Evolutionary conservation across 2,888 invertebrate species (phyloP), one percentile per base, ranked within the genome.

Genomic region (Nezara viridula): DNA sequence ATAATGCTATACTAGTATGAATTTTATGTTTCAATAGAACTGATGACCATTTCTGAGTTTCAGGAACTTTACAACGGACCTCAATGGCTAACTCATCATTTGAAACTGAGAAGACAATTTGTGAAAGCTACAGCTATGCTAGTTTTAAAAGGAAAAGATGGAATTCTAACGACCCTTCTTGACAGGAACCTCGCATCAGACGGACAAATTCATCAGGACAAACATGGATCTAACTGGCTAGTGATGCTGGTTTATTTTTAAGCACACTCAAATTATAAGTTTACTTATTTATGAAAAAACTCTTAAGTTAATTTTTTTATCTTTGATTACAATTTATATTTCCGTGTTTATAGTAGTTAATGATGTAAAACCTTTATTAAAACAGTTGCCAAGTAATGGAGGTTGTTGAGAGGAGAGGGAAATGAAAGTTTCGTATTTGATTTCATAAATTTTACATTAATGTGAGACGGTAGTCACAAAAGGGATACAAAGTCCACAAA

Each of bases 101-200:
- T 47, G 66, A 90, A 40, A 85, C 73, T 24, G 90, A 89, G 90
- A 90, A 89, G 81, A 90, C 90, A 52, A 90, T 90, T 73, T 87
- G 90, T 21, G 90, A 89, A 24, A 90, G 88, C 60, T 89, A 89
- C 87, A 73, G 12, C 77, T 89, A 90, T 40, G 85, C 90, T 81
- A 90, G 89, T 85, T 89, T 89, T 86, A 77, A 89, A 52, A 87
- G 90, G 85, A 90, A 90, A 66, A 88, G 90, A 52, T 90, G 90
- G 90, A 77, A 88, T 47, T 32, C 49, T 24, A 52, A 55, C 4
- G 89, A 90, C 14, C 89, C 89, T 49, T 90, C 91, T 90, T 92
- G 91, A 91, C 91, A 90, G 55, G 90, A 91, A 32, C 40, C 90
- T 24, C 86, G 89, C 66, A 86, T 90, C 55, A 88, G 90, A 85